Percentiles rank a stretch among this genome's conserved stretches.
phyloP scores from a whole-genome alignment of 2,797 vertebrate species.

The Cheirogaleus major region DNA sequence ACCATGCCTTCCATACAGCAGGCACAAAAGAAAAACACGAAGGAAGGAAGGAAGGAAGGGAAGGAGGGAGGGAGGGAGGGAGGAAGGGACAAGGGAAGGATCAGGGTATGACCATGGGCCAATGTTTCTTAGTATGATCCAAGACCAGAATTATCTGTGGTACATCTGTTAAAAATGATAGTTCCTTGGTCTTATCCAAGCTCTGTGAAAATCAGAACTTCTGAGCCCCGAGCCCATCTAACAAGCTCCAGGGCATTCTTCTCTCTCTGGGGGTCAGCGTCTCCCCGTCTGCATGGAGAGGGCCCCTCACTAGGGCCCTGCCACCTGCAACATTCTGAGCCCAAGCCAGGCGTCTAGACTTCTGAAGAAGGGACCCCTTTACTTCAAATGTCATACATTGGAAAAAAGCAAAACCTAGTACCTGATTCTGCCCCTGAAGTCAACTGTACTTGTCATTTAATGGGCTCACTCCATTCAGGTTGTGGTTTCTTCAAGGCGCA shows the following conservation, averaged over 20 bases:
- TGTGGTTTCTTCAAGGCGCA: neutral
- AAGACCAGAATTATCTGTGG: neutral
- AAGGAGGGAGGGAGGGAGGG: neutral
- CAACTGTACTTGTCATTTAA: neutral
- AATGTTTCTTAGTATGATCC: neutral
- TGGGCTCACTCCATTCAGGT: neutral
- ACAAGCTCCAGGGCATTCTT: neutral
- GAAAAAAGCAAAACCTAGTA: neutral
- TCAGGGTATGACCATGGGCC: rapidly evolving
- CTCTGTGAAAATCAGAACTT: neutral
- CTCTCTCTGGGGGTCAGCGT: neutral
- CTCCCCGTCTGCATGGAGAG: neutral
- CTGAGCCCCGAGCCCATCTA: neutral
- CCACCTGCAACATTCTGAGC: neutral
- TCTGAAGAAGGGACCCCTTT: neutral
- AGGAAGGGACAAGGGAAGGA: neutral
- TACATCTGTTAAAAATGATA: neutral
- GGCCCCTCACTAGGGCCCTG: neutral
- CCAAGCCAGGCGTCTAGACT: neutral
- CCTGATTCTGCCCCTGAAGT: neutral
- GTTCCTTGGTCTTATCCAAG: neutral
- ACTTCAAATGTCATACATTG: neutral
- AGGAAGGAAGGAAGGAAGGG: neutral
- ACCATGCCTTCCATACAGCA: neutral
- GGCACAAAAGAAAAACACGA: neutral